Conservation (phyloP, 1,140 invertebrate genomes). For the Panagrolaimus sp. region DNA sequence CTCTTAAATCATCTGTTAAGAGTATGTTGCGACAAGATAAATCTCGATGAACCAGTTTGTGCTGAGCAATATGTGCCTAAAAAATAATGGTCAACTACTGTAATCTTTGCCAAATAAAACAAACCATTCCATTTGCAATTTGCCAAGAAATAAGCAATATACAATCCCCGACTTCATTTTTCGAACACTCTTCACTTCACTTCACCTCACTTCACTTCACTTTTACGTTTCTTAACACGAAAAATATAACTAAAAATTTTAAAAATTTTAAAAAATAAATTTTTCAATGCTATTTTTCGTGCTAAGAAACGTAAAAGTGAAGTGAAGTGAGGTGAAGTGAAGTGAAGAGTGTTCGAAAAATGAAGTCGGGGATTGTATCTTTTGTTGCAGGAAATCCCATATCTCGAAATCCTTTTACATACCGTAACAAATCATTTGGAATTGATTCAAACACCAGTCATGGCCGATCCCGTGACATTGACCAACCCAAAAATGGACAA, state of each 20-base stretch:
- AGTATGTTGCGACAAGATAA: background rate
- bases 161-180: no score
- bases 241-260: no score
- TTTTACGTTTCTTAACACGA: no score
- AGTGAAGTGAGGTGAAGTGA: no score
- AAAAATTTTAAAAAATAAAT: no score
- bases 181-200: no score
- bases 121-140: conserved; percentile 3
- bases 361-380: no score
- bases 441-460: background rate
- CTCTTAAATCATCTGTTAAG: background rate
- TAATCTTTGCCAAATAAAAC: background rate
- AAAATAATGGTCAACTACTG: background rate
- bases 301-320: no score
- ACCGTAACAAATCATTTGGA: background rate
- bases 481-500: background rate
- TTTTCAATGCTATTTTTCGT: no score
- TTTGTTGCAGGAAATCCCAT: background rate
- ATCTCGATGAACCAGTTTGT: background rate
- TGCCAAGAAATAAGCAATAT: background rate
- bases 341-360: no score
- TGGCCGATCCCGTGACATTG: background rate
- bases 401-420: background rate
- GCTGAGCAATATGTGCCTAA: background rate
- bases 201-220: no score